phyloP scores from a whole-genome alignment of 2,888 invertebrate genomes.

The Teleogryllus oceanicus region DNA sequence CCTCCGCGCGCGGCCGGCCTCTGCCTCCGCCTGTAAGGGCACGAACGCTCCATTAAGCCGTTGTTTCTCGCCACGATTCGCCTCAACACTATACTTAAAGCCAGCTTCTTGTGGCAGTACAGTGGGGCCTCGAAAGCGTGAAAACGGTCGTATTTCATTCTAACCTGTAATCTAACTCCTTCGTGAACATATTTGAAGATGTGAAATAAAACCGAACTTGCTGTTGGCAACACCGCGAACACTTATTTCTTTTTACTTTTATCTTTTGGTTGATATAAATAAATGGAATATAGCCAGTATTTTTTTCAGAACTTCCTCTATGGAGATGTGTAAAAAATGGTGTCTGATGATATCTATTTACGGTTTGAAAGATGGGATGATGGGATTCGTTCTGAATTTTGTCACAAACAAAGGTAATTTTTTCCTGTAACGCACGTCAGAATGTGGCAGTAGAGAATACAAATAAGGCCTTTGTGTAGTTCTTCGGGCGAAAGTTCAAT shows the following conservation, averaged over 20 bases:
- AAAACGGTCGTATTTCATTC: background rate
- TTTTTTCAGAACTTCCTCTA: too few species aligned
- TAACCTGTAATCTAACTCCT: background rate
- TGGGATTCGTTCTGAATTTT: background rate
- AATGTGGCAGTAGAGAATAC: background rate
- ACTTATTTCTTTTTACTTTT: too few species aligned
- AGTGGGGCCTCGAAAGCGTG: slow-evolving; percentile 9
- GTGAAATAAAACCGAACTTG: background rate
- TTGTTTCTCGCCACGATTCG: background rate
- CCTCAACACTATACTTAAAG: background rate
- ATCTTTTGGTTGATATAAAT: too few species aligned
- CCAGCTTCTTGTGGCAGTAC: background rate
- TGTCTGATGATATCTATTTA: too few species aligned
- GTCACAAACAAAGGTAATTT: background rate
- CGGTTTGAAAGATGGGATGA: background rate
- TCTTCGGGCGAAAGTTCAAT: background rate
- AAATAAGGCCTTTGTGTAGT: background rate
- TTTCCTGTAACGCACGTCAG: background rate
- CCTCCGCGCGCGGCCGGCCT: background rate
- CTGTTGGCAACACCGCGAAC: background rate
- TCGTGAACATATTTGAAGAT: slow-evolving; percentile 5
- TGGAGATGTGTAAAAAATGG: too few species aligned
- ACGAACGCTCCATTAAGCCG: background rate
- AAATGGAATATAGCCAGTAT: too few species aligned
- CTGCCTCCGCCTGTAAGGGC: background rate